Evolutionary conservation across 2,113 vertebrate species (phyloP).

Genomic region (Grallaria varia): DNA sequence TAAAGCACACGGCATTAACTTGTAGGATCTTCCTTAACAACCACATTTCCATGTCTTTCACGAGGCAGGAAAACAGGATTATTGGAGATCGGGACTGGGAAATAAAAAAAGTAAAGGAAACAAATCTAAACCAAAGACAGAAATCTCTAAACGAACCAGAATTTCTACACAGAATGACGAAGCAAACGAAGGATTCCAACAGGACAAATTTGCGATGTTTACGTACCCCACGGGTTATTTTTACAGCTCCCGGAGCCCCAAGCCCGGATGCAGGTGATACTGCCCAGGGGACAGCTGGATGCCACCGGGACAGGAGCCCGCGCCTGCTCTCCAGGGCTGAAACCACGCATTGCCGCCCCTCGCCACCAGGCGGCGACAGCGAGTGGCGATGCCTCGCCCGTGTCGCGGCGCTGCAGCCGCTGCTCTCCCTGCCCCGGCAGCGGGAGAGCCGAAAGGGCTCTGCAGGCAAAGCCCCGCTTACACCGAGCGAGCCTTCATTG

Average conservation of each 20-base stretch:
- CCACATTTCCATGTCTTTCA: neutral
- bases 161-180: neutral
- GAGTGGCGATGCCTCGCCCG: neutral
- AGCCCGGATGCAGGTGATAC: neutral
- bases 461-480: no score
- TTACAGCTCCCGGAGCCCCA: rapidly evolving
- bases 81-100: neutral
- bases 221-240: rapidly evolving
- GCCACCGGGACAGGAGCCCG: neutral
- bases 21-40: neutral
- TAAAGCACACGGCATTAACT: neutral
- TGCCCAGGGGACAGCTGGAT: neutral
- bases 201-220: neutral
- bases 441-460: no score
- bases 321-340: neutral
- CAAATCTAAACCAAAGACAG: rapidly evolving
- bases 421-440: neutral
- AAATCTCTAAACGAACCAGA: neutral
- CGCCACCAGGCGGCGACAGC: neutral
- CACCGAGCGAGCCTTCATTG: no score
- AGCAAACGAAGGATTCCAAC: neutral
- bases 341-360: neutral
- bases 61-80: neutral
- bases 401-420: neutral
- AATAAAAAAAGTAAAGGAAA: neutral